Conservation (phyloP, 2,888 invertebrate species). For the Tetragnatha montana region DNA sequence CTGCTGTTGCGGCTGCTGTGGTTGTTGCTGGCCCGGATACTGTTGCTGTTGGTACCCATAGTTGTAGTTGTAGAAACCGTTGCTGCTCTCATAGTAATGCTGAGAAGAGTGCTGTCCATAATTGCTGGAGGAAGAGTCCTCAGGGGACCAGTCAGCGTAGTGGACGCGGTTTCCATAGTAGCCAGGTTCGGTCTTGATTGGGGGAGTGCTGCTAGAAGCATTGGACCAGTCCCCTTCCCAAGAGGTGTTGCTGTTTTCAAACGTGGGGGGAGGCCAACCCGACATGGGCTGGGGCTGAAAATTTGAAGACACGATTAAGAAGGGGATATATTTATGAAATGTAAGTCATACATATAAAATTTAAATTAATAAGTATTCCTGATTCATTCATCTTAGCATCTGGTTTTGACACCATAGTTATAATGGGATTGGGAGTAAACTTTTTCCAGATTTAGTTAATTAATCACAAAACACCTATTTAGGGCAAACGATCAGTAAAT, state of each 20-base stretch:
- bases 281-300: conserved; percentile 23
- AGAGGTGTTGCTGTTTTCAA: conserved; percentile 57
- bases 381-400: no score
- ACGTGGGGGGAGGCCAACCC: conserved; percentile 20
- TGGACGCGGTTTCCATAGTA: conserved; percentile 37
- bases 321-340: no score
- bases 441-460: no score
- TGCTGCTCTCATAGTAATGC: conserved; percentile 48
- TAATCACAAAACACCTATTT: no score
- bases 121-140: conserved; percentile 25
- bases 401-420: no score
- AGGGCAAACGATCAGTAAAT: no score
- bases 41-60: conserved; percentile 40
- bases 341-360: no score
- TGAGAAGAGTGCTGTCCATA: conserved; percentile 16
- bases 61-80: conserved; percentile 38
- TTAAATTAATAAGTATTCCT: no score
- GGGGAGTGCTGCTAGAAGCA: conserved; percentile 13
- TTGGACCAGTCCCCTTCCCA: conserved; percentile 60
- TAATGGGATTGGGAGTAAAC: no score
- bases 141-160: conserved; percentile 43
- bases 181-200: conserved; percentile 22
- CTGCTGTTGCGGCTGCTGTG: conserved; percentile 7
- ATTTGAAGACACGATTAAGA: no score
- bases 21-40: conserved; percentile 14